Base-by-base conservation (phyloP, 2,888 invertebrate species). In the Pyrrhia umbra region DNA sequence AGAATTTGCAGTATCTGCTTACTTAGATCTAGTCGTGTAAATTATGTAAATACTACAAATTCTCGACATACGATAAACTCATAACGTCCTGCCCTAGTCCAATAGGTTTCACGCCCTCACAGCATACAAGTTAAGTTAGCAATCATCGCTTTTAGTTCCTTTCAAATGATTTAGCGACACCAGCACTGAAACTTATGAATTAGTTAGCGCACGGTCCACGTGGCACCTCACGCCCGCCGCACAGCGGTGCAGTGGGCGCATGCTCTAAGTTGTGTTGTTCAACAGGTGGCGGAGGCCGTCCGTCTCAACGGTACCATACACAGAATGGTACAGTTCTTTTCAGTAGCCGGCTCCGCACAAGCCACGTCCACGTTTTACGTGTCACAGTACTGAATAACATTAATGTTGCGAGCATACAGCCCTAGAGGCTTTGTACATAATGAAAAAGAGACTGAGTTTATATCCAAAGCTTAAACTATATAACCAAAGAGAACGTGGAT, bases 341-440 rank as follows among this genome's bases (percentile, higher is more conserved):
- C 96, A 87, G 94, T 95, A 89, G 93, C 94, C 90, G 95, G 95
- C 93, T 95, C 95, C 85, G 91, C 95, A 88, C 95, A 95, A 91
- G 95, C 95, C 94, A 95, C 95, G 74, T 95, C 96, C 88, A 96
- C 96, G 91, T 96, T 96, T 95, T 96, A 96, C 93, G 96, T 96
- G 89, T 95, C 95, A 88, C 95, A 95, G 89, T 95, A 95, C 91
- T 95, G 94, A 95, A 83, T 80, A 86, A 87, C 80, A 85, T 85
- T 84, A 84, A 84, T 82, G 78, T 86, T 90, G 79, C 83, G 82
- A 85, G 81, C 85, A 85, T 83, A 83, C 83, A 83, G 87, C 88
- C 86, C 70, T 75, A 87, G 82, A 84, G 90, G 90, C 90, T 83
- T 89, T 95, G 95, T 94, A 94, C 86, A 95, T 94, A 89, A 90